Percentiles rank a stretch among this genome's conserved stretches.
phyloP scores from a whole-genome alignment of 2,113 vertebrate genomes.

The Oenanthe oenanthe region DNA sequence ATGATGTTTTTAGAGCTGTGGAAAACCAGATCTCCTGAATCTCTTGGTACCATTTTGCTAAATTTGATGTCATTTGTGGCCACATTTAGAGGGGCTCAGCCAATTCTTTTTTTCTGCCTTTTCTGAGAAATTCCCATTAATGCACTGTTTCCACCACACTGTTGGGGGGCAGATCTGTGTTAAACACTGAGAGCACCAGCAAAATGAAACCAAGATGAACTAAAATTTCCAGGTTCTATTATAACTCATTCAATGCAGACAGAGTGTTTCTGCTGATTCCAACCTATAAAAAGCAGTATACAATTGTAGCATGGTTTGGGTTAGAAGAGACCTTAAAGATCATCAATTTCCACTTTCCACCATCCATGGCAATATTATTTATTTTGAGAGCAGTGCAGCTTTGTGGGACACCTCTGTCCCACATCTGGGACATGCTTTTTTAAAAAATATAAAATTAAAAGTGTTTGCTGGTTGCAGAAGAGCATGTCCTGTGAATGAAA shows the following conservation, averaged over 20 bases:
- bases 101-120: not conserved
- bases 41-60: not conserved
- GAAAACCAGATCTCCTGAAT: not conserved
- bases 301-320: not conserved
- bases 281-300: not conserved
- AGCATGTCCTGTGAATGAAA: conserved; percentile 71
- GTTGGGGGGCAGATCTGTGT: not conserved
- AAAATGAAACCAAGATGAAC: not conserved
- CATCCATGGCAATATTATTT: not conserved
- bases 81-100: not conserved
- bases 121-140: not conserved
- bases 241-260: not conserved
- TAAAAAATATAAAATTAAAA: not conserved
- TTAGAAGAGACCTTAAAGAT: not conserved
- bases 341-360: not conserved
- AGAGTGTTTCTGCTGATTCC: not conserved
- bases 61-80: not conserved
- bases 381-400: not conserved
- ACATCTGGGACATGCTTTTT: not conserved
- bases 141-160: not conserved
- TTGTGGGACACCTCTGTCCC: not conserved
- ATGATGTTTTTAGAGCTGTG: not conserved
- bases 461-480: conserved; percentile 68
- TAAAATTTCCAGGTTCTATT: not conserved
- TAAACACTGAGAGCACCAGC: not conserved